Evolutionary conservation across 2,888 invertebrate species (phyloP).

Genomic region (Chrysotoxum bicinctum): DNA sequence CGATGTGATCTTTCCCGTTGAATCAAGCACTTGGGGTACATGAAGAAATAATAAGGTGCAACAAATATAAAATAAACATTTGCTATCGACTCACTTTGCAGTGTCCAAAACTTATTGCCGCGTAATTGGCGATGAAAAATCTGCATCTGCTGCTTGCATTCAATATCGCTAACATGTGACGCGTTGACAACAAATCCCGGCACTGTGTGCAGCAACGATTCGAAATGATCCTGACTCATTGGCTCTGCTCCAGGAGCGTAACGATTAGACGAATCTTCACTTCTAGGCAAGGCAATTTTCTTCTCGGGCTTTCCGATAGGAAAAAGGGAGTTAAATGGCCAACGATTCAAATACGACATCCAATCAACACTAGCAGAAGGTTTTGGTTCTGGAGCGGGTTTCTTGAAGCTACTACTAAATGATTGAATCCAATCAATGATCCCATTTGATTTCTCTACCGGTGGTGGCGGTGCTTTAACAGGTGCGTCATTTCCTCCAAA

Average conservation of each 20-base stretch:
- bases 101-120: conserved; percentile 87
- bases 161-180: conserved; percentile 84
- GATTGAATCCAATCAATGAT: conserved; percentile 78
- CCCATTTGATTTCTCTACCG: conserved; percentile 73
- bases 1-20: conserved; percentile 87
- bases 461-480: conserved; percentile 14
- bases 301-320: conserved; percentile 76
- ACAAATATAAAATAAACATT: neutral
- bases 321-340: conserved; percentile 80
- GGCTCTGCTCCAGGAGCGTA: conserved; percentile 64
- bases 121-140: conserved; percentile 87
- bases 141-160: conserved; percentile 87
- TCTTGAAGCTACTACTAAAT: conserved; percentile 74
- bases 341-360: conserved; percentile 79
- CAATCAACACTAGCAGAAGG: conserved; percentile 69
- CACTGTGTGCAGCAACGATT: conserved; percentile 85
- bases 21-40: conserved; percentile 85
- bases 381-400: conserved; percentile 60
- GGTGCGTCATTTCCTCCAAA: conserved; percentile 60
- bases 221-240: conserved; percentile 81
- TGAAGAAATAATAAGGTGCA: neutral
- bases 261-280: conserved; percentile 16
- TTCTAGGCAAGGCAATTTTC: conserved; percentile 70
- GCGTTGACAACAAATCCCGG: conserved; percentile 88
- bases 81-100: conserved; percentile 85